Evolutionary conservation across 1,140 invertebrate species (phyloP).

Genomic region (Solenopsis invicta): DNA sequence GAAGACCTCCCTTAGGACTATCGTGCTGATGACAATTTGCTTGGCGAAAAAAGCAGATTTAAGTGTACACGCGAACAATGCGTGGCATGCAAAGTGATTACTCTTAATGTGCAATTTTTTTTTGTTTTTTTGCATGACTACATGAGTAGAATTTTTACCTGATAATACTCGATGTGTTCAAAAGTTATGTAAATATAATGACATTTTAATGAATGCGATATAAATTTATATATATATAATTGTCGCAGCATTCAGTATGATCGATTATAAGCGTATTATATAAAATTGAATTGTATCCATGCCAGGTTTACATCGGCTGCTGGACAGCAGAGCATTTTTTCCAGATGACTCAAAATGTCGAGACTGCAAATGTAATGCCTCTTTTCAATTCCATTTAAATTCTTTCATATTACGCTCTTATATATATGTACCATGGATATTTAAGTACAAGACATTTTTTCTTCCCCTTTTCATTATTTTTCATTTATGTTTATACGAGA

Average conservation of each 20-base stretch:
- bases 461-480: conserved; percentile 37
- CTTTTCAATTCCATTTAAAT: conserved; percentile 22
- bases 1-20: neutral
- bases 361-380: neutral
- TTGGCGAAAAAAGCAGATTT: neutral
- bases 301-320: conserved; percentile 58
- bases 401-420: neutral
- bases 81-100: neutral
- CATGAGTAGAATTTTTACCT: neutral
- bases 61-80: neutral
- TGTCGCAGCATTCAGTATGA: neutral
- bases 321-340: conserved; percentile 58
- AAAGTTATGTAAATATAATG: conserved; percentile 28
- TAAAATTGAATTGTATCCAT: conserved; percentile 9
- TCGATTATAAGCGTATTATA: neutral
- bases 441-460: neutral
- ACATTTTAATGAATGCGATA: conserved; percentile 1
- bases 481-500: conserved; percentile 45
- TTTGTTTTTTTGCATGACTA: neutral
- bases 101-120: conserved; percentile 23
- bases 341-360: neutral
- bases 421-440: neutral
- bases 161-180: conserved; percentile 7
- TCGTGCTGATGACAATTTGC: neutral
- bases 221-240: neutral